Evolutionary conservation across 1,140 invertebrate genomes (phyloP).

Genomic region (Brachionus paranguensis): DNA sequence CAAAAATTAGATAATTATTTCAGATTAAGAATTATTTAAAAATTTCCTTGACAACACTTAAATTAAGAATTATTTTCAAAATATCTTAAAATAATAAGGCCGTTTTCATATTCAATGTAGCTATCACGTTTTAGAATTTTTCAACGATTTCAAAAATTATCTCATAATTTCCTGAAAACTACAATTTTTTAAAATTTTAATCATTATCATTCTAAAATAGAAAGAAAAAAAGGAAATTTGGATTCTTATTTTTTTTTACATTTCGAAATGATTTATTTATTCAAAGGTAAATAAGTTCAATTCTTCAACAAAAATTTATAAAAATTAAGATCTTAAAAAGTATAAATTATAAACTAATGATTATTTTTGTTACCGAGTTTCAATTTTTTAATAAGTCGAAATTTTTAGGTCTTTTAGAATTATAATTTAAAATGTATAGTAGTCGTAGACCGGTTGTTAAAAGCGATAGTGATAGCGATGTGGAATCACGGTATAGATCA

Average conservation of each 20-base stretch:
- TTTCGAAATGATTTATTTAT: no score
- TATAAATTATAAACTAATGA: no score
- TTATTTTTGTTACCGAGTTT: no score
- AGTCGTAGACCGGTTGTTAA: background rate
- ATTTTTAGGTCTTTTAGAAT: background rate
- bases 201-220: no score
- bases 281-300: no score
- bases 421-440: background rate
- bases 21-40: background rate
- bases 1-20: background rate
- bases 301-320: no score
- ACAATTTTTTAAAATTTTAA: no score
- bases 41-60: background rate
- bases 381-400: background rate
- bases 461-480: constrained; percentile 38
- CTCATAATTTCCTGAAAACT: no score
- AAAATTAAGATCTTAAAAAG: no score
- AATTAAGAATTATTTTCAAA: background rate
- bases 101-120: background rate
- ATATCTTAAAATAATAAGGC: background rate
- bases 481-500: constrained; percentile 16
- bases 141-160: no score
- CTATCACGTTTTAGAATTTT: background rate
- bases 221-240: no score
- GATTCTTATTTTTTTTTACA: no score